Evolutionary conservation across 2,888 invertebrate genomes (phyloP).

Genomic region (Orchesellides sinensis): DNA sequence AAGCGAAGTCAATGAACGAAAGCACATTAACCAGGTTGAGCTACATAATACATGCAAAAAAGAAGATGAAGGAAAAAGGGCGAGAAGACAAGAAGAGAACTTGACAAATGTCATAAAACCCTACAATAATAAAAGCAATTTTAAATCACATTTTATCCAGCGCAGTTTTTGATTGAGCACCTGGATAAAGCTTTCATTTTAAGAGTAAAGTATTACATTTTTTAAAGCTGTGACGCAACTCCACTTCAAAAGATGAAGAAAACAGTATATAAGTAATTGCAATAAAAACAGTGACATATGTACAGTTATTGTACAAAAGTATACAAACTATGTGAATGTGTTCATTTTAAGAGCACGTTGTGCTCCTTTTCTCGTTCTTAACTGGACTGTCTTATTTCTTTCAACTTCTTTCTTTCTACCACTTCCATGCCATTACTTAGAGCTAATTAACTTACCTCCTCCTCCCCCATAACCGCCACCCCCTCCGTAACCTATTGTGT

Average conservation of each 20-base stretch:
- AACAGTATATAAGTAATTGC: no score
- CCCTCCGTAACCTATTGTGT: constrained; percentile 36
- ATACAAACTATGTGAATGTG: neutral
- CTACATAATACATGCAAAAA: neutral
- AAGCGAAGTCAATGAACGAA: no score
- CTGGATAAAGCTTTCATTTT: no score
- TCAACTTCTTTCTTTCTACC: constrained; percentile 13
- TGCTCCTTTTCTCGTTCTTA: constrained; percentile 7
- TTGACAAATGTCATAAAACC: no score
- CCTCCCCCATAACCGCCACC: constrained; percentile 64
- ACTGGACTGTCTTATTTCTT: constrained; percentile 1
- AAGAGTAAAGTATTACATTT: no score
- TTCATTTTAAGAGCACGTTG: neutral
- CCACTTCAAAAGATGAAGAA: no score
- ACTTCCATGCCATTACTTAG: neutral
- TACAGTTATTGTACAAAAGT: neutral
- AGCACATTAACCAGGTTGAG: neutral
- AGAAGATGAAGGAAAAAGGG: constrained; percentile 2
- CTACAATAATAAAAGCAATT: no score
- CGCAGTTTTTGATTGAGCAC: no score
- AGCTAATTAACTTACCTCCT: constrained; percentile 46
- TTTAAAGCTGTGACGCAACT: no score
- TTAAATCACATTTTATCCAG: no score
- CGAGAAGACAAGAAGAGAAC: neutral
- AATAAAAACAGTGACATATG: neutral